Base-by-base conservation (phyloP, 35 echinoderm and acorn worm species). In the Hemicentrotus pulcherrimus region DNA sequence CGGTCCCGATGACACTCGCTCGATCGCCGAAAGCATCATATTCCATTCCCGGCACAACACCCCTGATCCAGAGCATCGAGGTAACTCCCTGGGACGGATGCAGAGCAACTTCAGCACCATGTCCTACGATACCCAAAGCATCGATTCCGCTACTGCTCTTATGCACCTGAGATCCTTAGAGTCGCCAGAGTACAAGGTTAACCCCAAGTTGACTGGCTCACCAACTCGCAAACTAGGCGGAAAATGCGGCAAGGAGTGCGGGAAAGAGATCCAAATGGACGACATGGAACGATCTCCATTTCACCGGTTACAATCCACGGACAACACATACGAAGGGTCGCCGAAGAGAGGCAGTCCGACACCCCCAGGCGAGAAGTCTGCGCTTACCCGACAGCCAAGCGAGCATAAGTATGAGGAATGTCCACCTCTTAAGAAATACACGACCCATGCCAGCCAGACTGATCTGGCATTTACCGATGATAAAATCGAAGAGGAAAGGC, bases 51-150 rank as follows among this genome's bases (percentile, higher is more conserved):
- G 91, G 5, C 91, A 93, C 30, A 48, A 48, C 47, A 93, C 91
- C 16, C 91, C 91, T 5, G 47, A 50, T n/a, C 91, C 91, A 11
- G 91, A 93, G 30, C 65, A 78, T 78, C 46, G 91, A 58, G 91
- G 91, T 2, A 58, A 58, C 19, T 50, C 91, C 15, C n/a, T 93
- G 9, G 91, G 91, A 31, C 46, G 91, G 46, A 93, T 93, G 91
- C 91, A 93, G 91, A 93, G 91, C 48, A 93, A 93, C 91, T 93
- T 93, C 91, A 93, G 91, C 91, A 93, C 91, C 16, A 93, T 93
- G 47, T 93, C 91, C 18, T 93, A 93, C 91, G 91, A 93, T 46
- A 93, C 91, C 16, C 91, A 93, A 47, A 93, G 91, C 48, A 93
- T 93, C 12, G 91, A 93, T 58, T 93, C 91, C n/a, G 91, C 91